phyloP scores from a whole-genome alignment of 1,140 invertebrate species.

The Cyrtorhinus lividipennis region DNA sequence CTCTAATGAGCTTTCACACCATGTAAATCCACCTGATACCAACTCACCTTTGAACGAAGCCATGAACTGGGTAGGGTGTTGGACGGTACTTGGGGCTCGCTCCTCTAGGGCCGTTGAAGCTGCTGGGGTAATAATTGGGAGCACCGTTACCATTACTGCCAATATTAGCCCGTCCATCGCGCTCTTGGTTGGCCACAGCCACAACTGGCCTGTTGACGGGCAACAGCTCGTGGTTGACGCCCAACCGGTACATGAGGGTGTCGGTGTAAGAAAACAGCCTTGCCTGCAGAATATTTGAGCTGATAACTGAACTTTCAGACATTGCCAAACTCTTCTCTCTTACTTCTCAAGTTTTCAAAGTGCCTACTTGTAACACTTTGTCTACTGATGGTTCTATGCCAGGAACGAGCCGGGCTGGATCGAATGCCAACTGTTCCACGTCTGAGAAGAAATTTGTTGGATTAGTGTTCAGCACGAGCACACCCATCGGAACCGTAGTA shows the following conservation, averaged over 20 bases:
- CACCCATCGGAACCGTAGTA: conserved; percentile 81
- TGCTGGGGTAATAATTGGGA: conserved; percentile 93
- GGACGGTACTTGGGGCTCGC: neutral
- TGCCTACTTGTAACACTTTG: conserved; percentile 62
- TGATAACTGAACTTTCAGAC: conserved; percentile 18
- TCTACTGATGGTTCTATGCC: conserved; percentile 83
- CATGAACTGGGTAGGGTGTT: conserved; percentile 4
- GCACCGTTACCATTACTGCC: conserved; percentile 50
- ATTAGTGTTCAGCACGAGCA: conserved; percentile 73
- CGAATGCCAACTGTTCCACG: conserved; percentile 88
- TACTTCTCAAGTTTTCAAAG: too few relatives aligned
- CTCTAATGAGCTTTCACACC: too few relatives aligned
- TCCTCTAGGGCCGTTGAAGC: conserved; percentile 65
- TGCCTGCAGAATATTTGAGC: conserved; percentile 44
- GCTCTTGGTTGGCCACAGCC: conserved; percentile 56
- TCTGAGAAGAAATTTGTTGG: conserved; percentile 86
- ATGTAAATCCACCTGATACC: too few relatives aligned
- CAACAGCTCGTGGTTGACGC: conserved; percentile 79
- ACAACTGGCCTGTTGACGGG: conserved; percentile 82
- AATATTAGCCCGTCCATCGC: conserved; percentile 60
- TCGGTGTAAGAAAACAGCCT: conserved; percentile 87
- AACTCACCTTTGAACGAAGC: conserved; percentile 5
- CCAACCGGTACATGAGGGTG: conserved; percentile 83
- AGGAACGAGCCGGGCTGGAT: conserved; percentile 79
- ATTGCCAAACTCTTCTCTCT: too few relatives aligned